Base-by-base conservation (phyloP, 37 sponge, comb jelly and placozoan genomes). In the Cliona cf. orientalis region DNA sequence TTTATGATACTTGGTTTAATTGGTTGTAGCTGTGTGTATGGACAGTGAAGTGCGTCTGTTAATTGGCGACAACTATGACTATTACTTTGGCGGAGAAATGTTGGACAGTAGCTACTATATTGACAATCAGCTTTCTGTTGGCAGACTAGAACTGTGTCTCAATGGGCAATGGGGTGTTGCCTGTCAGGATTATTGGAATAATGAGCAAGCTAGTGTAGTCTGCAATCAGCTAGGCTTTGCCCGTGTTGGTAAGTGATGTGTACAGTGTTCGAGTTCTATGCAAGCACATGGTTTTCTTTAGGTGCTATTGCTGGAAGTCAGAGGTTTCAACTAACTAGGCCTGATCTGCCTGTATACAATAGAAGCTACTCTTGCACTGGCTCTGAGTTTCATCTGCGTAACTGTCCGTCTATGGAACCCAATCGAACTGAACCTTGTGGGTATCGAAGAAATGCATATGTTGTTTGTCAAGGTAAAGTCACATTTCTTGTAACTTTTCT, bases 221-320 rank as follows among this genome's bases (percentile, higher is more conserved):
- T 80, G 80, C 56, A n/a, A 41, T 25, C 80, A 80, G 59, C 39
- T 80, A 43, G 80, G 70, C 22, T 80, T 80, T 39, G 56, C 80
- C 2, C 34, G 45, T 5, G 61, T 42, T 58, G 80, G 80, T 80
- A 42, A 45, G 46, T 72, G 22, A n/a, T n/a, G n/a, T n/a, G n/a
- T n/a, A n/a, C n/a, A n/a, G n/a, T n/a, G n/a, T n/a, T n/a, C n/a
- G n/a, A n/a, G n/a, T n/a, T n/a, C n/a, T n/a, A n/a, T n/a, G n/a
- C n/a, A n/a, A n/a, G n/a, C n/a, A n/a, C 22, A 42, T 2, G 19
- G 41, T 41, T 36, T 41, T 39, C 23, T 69, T 21, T 36, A 69
- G 70, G 70, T 41, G 70, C 70, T 11, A 40, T 69, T n/a, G 26
- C 14, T 21, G 70, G 44, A 2, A 42, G 70, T 9, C 70, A 69